Base-by-base conservation (phyloP, 2,888 invertebrate species). In the Hydrotaea diabolus region DNA sequence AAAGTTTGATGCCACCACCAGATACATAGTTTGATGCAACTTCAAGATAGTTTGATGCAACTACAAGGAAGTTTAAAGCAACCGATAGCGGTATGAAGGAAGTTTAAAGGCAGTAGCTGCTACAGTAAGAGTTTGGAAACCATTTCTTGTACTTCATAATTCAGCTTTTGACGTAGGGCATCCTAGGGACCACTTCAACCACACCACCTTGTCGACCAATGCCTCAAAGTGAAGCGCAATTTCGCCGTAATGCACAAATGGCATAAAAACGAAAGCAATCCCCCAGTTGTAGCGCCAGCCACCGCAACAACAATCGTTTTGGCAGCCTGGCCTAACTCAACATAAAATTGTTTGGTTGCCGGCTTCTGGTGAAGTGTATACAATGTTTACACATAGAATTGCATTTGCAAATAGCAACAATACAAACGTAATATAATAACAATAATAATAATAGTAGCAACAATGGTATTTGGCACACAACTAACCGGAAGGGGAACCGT, bases 321-420 rank as follows among this genome's bases (percentile, higher is more conserved):
- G n/a, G 2, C 7, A 31, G 31, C 31, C 31, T 31, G 0, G 17
- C 36, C 64, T 64, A 64, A 31, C 64, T 17, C 64, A 36, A 64
- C 64, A 64, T 36, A n/a, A 64, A 64, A 9, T 31, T 64, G n/a
- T n/a, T n/a, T n/a, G n/a, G n/a, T n/a, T n/a, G 13, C 17, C 1
- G 9, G 17, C 17, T 64, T 36, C 31, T 17, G 26, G n/a, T 77
- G 64, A 53, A 43, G 8, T 31, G 3, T n/a, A n/a, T 19, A 72
- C 55, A 77, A 79, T 79, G 31, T 77, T 80, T 77, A 75, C 77
- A 62, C 73, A 80, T 74, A 77, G 77, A 84, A 80, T 84, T 80
- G 80, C 83, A 84, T 71, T 80, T 76, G 62, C 72, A 77, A 64
- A 83, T 72, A 80, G 15, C 73, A 80, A 71, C 80, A 84, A 80